Conservation (phyloP, 2,113 vertebrate genomes). For the Rhineura floridana region DNA sequence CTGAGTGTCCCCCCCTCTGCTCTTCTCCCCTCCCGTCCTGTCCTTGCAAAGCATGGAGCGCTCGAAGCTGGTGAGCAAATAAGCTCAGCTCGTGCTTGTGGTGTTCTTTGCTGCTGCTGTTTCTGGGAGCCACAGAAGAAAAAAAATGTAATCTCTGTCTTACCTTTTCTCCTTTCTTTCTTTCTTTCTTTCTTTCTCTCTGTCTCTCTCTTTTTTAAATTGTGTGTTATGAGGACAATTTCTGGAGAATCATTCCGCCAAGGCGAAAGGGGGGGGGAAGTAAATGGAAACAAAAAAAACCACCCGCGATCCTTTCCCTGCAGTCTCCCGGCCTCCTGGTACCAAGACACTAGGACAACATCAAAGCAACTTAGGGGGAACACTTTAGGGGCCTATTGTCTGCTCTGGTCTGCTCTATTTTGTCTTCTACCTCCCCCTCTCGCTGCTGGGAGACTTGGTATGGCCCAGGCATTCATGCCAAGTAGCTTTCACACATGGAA, state of each 20-base stretch:
- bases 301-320: constrained; percentile 70
- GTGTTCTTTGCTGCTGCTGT: constrained; percentile 32
- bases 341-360: constrained; percentile 83
- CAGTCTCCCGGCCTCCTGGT: constrained; percentile 78
- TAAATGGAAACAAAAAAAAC: constrained; percentile 75
- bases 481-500: constrained; percentile 96
- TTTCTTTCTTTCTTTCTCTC: not conserved
- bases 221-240: constrained; percentile 73
- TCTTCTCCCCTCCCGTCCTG: not conserved
- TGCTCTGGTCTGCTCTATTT: constrained; percentile 81
- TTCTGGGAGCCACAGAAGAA: constrained; percentile 39
- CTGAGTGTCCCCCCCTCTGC: constrained; percentile 26
- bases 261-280: constrained; percentile 65
- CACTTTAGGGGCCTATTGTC: constrained; percentile 88
- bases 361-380: constrained; percentile 85
- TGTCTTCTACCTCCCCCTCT: constrained; percentile 83
- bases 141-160: constrained; percentile 39
- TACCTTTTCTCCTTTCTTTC: not conserved
- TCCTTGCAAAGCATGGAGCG: constrained; percentile 30
- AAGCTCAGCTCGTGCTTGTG: not conserved
- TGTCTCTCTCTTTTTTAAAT: constrained; percentile 50
- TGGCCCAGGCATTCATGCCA: constrained; percentile 92
- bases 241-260: constrained; percentile 68
- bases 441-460: constrained; percentile 85
- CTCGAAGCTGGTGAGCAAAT: not conserved